Percentiles rank a stretch among this genome's conserved stretches.
phyloP scores from a whole-genome alignment of 2,113 vertebrate genomes.

The Anarhynchus alexandrinus region DNA sequence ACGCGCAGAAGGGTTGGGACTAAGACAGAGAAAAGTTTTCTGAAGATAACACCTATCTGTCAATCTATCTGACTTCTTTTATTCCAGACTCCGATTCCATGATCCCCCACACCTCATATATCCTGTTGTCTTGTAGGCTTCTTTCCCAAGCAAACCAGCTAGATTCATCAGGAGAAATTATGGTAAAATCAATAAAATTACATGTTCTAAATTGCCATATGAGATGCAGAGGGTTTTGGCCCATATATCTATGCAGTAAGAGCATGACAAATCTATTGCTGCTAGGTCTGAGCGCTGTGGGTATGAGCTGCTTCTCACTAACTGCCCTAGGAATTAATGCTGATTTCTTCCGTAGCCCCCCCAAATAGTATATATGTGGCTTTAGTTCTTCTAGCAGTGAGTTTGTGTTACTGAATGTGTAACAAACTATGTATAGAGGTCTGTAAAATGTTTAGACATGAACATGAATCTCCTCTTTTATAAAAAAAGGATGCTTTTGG shows the following conservation, averaged over 20 bases:
- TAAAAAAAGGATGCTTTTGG: background rate
- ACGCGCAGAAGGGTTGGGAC: background rate
- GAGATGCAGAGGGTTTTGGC: background rate
- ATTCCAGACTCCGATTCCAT: background rate
- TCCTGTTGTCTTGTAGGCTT: background rate
- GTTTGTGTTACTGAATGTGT: background rate
- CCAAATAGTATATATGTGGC: background rate
- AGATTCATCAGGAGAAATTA: background rate
- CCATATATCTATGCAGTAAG: background rate
- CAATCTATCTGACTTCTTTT: background rate
- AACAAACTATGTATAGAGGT: background rate
- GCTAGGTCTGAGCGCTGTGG: background rate
- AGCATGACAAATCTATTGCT: background rate
- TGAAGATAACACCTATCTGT: background rate
- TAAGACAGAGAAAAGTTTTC: background rate
- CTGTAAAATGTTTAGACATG: background rate
- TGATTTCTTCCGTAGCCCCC: background rate
- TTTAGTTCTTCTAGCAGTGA: background rate
- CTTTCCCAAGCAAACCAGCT: background rate
- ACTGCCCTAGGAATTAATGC: background rate
- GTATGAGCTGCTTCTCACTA: background rate
- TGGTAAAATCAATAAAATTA: background rate
- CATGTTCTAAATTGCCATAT: background rate
- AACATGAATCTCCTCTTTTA: background rate
- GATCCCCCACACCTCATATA: background rate